A percentile compares a stretch with the other conserved stretches of the same genome.
Conservation (phyloP, 2,797 vertebrate genomes). For the Pantherophis alleghaniensis region DNA sequence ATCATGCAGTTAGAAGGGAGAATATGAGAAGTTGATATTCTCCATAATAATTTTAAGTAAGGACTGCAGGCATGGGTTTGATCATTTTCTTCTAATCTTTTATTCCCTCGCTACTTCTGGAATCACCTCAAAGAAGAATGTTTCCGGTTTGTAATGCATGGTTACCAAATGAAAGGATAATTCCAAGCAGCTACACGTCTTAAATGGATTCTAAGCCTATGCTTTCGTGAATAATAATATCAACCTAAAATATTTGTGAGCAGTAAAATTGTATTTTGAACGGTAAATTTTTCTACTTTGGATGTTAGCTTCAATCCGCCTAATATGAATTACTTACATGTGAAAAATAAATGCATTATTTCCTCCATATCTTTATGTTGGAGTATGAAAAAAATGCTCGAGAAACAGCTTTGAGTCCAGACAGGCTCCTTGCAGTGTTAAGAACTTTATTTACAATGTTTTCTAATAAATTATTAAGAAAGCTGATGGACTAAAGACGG, state of each 20-base stretch:
- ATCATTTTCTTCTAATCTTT: constrained; percentile 43
- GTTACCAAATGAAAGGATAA: constrained; percentile 45
- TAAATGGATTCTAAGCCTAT: constrained; percentile 23
- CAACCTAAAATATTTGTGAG: constrained; percentile 45
- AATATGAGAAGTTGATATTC: neutral
- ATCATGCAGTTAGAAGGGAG: neutral
- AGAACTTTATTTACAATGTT: constrained; percentile 65
- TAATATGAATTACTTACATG: neutral
- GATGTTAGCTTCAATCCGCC: constrained; percentile 40
- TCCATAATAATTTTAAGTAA: constrained; percentile 28
- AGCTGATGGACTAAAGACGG: constrained; percentile 37
- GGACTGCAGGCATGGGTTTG: constrained; percentile 26
- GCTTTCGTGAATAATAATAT: constrained; percentile 35
- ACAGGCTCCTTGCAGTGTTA: constrained; percentile 58
- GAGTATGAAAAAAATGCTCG: constrained; percentile 59
- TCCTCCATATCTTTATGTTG: constrained; percentile 48
- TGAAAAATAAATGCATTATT: constrained; percentile 59
- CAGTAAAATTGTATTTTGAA: constrained; percentile 37
- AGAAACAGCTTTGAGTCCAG: constrained; percentile 53
- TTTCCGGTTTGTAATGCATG: constrained; percentile 48
- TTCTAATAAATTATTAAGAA: constrained; percentile 55
- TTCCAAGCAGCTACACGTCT: constrained; percentile 53
- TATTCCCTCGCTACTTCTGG: constrained; percentile 52
- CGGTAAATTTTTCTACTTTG: constrained; percentile 46
- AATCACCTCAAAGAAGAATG: constrained; percentile 51